Evolutionary conservation across 2,888 invertebrate genomes (phyloP).

Genomic region (Vannuccia rotundouncinata): DNA sequence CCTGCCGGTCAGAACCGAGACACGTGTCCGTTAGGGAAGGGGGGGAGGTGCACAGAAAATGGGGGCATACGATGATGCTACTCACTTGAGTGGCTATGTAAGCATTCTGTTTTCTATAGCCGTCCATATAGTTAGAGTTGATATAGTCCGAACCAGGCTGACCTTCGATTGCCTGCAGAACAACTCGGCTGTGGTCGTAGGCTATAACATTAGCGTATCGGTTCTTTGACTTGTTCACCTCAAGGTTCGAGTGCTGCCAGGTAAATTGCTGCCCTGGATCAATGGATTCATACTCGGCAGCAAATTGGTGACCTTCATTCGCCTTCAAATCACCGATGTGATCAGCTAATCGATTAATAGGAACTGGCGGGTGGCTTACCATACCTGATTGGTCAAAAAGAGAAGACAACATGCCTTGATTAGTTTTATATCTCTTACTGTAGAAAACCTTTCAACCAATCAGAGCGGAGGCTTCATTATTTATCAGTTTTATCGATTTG

Average conservation of each 20-base stretch:
- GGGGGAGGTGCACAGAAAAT: too few relatives aligned
- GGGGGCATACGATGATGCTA: too few relatives aligned
- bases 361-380: too few relatives aligned
- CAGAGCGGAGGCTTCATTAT: too few relatives aligned
- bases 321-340: constrained; percentile 19
- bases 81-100: constrained; percentile 87
- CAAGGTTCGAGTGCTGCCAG: constrained; percentile 97
- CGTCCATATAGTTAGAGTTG: constrained; percentile 98
- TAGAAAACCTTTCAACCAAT: too few relatives aligned
- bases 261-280: constrained; percentile 37
- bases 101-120: constrained; percentile 92
- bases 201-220: constrained; percentile 98
- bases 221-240: constrained; percentile 97
- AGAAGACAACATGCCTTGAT: too few relatives aligned
- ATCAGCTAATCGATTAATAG: constrained; percentile 11
- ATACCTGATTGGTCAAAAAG: too few relatives aligned
- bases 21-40: too few relatives aligned
- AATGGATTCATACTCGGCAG: constrained; percentile 34
- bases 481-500: too few relatives aligned
- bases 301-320: constrained; percentile 30
- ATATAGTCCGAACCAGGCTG: constrained; percentile 91
- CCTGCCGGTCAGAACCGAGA: too few relatives aligned
- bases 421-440: too few relatives aligned
- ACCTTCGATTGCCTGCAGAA: constrained; percentile 73
- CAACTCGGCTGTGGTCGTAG: constrained; percentile 93